Evolutionary conservation across 2,888 invertebrate genomes (phyloP), one percentile per base, ranked within the genome.

Genomic region (Autographa pulchrina): DNA sequence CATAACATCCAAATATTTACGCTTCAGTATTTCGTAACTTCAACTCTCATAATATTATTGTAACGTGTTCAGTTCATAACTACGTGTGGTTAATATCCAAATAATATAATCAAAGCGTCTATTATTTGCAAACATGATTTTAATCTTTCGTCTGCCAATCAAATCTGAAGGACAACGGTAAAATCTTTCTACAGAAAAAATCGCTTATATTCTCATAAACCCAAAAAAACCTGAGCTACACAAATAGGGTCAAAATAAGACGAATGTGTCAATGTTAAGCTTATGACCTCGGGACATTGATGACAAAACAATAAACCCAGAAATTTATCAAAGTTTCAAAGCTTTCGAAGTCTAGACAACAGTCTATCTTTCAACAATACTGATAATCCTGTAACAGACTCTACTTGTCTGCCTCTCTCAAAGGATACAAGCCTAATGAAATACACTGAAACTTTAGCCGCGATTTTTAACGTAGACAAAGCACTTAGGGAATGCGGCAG

Each of bases 101-200:
- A 52, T 31, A 41, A 64, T 18, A 8, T 20, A 70, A 52, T 18
- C 63, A 20, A 77, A 62, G 4, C 52, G 14, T 16, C 32, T 65
- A 48, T 59, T 59, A 62, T 62, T 65, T 54, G 35, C 54, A 56
- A 56, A 35, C 11, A 56, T 41, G n/a, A 62, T 58, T 48, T 25
- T 66, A 64, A 79, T 77, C 62, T 56, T 6, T 65, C 58, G 64
- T 20, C 62, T 52, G 16, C 9, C 63, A 35, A 60, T 56, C 20
- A 70, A 66, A 68, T 80, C 70, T 66, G 41, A 11, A 43, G 48
- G 69, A n/a, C 25, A 54, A 54, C 25, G 11, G 8, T 2, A 18
- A 54, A 8, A 54, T 11, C 9, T 18, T 54, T 54, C 9, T 38
- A 6, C 13, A 41, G 3, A 2, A 41, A 41, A 41, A 13, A 41